phyloP scores from a whole-genome alignment of 2,113 vertebrate genomes.

The Macaca nemestrina region DNA sequence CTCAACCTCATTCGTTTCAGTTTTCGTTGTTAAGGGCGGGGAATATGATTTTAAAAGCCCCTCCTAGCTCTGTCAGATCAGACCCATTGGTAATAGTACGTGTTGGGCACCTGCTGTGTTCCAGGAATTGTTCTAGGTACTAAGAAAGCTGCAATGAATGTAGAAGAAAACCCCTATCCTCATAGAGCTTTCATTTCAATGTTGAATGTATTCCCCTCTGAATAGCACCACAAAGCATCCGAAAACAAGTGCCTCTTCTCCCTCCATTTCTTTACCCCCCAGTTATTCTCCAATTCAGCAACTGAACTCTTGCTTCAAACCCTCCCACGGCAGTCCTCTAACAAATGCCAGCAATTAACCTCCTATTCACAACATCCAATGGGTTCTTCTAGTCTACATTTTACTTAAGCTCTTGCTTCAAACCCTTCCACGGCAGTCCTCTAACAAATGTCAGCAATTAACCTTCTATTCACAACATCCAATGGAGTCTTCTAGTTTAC shows the following conservation, averaged over 20 bases:
- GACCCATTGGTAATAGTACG: not conserved
- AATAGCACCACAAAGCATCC: not conserved
- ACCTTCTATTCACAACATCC: not conserved
- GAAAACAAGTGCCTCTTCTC: not conserved
- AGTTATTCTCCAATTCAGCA: not conserved
- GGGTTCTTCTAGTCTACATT: too few species aligned
- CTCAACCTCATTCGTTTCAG: not conserved
- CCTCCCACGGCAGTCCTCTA: not conserved
- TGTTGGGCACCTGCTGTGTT: not conserved
- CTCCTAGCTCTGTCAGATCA: not conserved
- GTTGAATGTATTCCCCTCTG: not conserved
- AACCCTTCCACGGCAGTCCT: not conserved
- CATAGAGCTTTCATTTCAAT: not conserved
- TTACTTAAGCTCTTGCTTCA: not conserved
- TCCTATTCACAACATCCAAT: too few species aligned
- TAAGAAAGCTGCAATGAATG: not conserved
- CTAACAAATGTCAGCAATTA: not conserved
- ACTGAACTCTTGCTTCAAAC: not conserved
- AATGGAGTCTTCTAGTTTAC: not conserved
- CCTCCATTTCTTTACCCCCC: not conserved
- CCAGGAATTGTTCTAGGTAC: not conserved
- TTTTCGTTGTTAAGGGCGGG: not conserved
- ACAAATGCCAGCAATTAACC: not conserved
- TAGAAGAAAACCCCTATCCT: not conserved
- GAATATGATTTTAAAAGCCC: not conserved